These are phyloP conservation scores for Cathartes aura DNA, from an alignment of 2,113 vertebrate species.

Conservation along the genomic window DNA sequence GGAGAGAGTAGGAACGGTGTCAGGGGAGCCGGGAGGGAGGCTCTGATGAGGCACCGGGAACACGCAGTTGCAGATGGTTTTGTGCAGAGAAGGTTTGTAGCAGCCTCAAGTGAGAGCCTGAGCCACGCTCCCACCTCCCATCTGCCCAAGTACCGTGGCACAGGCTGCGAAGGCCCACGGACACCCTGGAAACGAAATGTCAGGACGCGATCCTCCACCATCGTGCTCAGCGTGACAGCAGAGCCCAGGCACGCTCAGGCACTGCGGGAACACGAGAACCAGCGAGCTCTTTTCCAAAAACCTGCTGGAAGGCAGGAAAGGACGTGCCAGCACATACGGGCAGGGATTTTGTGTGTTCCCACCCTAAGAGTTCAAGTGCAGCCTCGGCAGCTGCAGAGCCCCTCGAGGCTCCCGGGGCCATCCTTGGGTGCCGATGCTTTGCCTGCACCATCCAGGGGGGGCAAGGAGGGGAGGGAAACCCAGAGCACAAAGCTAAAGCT, in stretches of 20 bases:
- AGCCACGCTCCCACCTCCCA: neutral
- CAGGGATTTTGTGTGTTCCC: neutral
- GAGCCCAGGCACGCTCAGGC: neutral
- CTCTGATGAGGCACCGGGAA: accelerated
- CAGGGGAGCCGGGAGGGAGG: neutral
- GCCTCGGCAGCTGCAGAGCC: neutral
- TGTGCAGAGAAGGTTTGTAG: neutral
- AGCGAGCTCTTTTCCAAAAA: neutral
- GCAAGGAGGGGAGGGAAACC: neutral
- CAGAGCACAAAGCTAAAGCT: neutral
- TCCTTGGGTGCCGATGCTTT: neutral
- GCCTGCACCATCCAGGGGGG: accelerated
- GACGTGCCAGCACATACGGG: accelerated
- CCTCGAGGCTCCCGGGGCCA: neutral
- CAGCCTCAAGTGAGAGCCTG: neutral
- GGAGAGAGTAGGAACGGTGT: neutral
- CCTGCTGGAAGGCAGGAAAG: neutral
- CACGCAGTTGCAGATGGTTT: neutral
- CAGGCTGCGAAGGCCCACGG: neutral
- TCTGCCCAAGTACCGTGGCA: neutral
- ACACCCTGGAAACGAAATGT: neutral
- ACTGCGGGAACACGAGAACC: neutral
- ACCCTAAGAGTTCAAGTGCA: neutral
- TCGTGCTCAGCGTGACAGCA: accelerated
- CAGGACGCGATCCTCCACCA: neutral